Evolutionary conservation across 1,140 invertebrate species (phyloP).

Genomic region (Drosophila pectinifera): DNA sequence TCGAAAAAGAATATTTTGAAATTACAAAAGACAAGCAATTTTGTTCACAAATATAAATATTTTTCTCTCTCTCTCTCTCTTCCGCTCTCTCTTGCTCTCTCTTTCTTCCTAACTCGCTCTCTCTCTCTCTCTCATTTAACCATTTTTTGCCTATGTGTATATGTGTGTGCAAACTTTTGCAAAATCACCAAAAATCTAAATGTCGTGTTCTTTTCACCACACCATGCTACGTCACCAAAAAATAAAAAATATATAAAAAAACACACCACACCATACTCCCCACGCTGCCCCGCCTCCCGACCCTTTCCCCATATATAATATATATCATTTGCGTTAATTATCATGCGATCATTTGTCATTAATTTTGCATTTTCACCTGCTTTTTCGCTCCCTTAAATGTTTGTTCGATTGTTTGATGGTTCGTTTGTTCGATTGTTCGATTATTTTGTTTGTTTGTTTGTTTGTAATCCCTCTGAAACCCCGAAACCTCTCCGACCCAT

Average conservation of each 20-base stretch:
- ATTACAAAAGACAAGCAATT: slow-evolving; percentile 27
- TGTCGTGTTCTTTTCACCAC: slow-evolving; percentile 39
- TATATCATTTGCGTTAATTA: slow-evolving; percentile 7
- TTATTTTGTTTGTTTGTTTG: slow-evolving; percentile 36
- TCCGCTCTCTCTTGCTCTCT: slow-evolving; percentile 41
- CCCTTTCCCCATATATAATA: background rate
- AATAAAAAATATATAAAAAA: slow-evolving; percentile 4
- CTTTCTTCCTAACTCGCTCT: slow-evolving; percentile 19
- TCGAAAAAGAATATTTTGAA: slow-evolving; percentile 1
- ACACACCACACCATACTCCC: slow-evolving; percentile 11
- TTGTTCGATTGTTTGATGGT: slow-evolving; percentile 28
- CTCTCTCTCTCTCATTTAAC: slow-evolving; percentile 22
- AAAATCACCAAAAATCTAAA: slow-evolving; percentile 47
- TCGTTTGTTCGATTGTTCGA: slow-evolving; percentile 19
- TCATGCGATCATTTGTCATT: slow-evolving; percentile 12
- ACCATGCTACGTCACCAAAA: slow-evolving; percentile 26
- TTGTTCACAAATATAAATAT: slow-evolving; percentile 60
- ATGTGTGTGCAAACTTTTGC: slow-evolving; percentile 37
- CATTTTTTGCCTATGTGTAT: slow-evolving; percentile 39
- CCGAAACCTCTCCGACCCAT: slow-evolving; percentile 10
- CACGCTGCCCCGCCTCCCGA: slow-evolving; percentile 7
- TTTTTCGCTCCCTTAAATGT: slow-evolving; percentile 29
- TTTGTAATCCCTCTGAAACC: slow-evolving; percentile 12
- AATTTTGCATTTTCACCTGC: slow-evolving; percentile 15
- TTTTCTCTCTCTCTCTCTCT: slow-evolving; percentile 60